Evolutionary conservation across 2,113 vertebrate species (phyloP).

Genomic region (Anhinga anhinga): DNA sequence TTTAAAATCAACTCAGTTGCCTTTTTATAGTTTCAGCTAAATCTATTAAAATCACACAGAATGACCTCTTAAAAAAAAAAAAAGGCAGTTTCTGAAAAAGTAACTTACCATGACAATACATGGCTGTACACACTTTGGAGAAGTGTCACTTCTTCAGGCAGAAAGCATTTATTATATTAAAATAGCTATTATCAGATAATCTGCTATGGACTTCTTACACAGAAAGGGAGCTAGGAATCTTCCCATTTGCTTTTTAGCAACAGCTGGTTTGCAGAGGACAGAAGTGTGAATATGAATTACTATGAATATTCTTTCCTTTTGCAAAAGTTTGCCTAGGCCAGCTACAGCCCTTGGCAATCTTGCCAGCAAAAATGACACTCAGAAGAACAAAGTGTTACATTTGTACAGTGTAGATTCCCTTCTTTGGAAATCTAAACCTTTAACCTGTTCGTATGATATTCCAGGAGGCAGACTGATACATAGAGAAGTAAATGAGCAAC

Average conservation of each 20-base stretch:
- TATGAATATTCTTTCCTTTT: background rate
- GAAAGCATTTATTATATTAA: background rate
- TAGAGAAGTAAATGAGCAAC: background rate
- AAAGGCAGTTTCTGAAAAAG: conserved; percentile 13
- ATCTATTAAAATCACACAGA: conserved; percentile 28
- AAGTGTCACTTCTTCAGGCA: conserved; percentile 28
- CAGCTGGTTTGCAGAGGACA: background rate
- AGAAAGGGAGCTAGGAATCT: background rate
- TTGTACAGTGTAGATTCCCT: background rate
- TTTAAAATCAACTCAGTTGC: background rate
- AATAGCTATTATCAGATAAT: conserved; percentile 17
- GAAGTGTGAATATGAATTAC: background rate
- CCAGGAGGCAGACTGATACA: rapidly evolving
- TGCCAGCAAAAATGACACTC: background rate
- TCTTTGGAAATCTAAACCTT: background rate
- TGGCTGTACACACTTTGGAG: background rate
- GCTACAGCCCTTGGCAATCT: background rate
- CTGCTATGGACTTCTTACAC: background rate
- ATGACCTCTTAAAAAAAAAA: conserved; percentile 43
- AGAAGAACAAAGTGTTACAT: background rate
- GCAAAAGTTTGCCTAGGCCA: background rate
- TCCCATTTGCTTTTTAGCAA: background rate
- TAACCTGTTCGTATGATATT: background rate
- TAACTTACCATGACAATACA: conserved; percentile 15
- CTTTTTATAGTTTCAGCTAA: background rate